Base-by-base conservation (phyloP, 2,797 vertebrate genomes). In the Gobionotothen gibberifrons region DNA sequence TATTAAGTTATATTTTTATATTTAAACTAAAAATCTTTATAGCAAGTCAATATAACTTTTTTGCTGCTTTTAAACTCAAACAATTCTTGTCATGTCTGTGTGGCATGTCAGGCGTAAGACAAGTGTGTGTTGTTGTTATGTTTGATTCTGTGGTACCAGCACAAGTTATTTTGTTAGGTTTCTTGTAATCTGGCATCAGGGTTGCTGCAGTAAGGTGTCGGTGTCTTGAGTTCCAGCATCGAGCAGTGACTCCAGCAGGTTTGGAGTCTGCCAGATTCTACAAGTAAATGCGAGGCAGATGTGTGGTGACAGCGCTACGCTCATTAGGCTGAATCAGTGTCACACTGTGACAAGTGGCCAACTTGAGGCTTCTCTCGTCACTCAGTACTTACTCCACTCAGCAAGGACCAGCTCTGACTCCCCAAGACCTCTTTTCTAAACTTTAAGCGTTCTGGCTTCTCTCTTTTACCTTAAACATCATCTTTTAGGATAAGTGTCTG, bases 201-300 rank as follows among this genome's bases (percentile, higher is more conserved):
- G 16, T 73, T 62, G 77, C 59, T 69, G 66, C 72, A 57, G 62
- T 47, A 59, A 74, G 72, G 79, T 82, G 84, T 76, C 56, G 10
- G 73, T 59, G 78, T 80, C 81, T 85, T 39, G 32, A 76, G 85
- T 90, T 89, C 84, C 89, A 87, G 89, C 84, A 95, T 76, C 95
- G 95, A 94, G 95, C 96, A 87, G 95, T 95, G 91, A 97, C 96
- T 90, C 96, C 96, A 89, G 96, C 97, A 22, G 97, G 97, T 94
- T 97, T 94, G 17, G 94, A 96, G 84, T 96, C 97, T 93, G 97
- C 97, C 95, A 96, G 96, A 90, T 96, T 97, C 94, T 97, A 97
- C 94, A 98, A 98, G 94, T 97, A 97, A 97, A 94, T 94, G 95
- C 74, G 87, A 90, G 87, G 89, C 92, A 91, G 92, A 95, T 93